Base-by-base conservation (phyloP, 2,113 vertebrate genomes). In the Misgurnus mizolepis region DNA sequence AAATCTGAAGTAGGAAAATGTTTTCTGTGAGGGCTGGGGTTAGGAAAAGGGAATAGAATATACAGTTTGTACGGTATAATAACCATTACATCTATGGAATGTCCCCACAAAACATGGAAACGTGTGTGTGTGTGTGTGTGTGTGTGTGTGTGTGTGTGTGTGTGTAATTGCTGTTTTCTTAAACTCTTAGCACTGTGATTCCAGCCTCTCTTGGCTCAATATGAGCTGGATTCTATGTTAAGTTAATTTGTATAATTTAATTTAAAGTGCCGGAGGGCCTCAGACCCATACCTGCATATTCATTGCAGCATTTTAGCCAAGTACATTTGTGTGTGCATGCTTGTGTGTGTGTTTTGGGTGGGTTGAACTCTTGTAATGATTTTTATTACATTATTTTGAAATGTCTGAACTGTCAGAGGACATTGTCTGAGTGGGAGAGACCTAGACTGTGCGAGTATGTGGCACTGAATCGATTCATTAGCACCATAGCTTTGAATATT, bases 221-320 rank as follows among this genome's bases (percentile, higher is more conserved):
- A 49, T 75, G 56, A 22, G 73, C 73, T 75, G 58, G 18, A 64
- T 75, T 75, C 58, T 49, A n/a, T 78, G 50, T 67, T 67, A 67
- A 67, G 65, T 78, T 78, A 62, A 49, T 78, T 67, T 65, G 82
- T 78, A 62, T 58, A 61, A 18, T 34, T 60, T 22, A 41, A 61
- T 56, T 89, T 82, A 88, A 95, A 94, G 93, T 95, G 94, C 62
- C 95, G 89, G 84, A 93, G 93, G 73, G 47, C 11, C 10, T 77
- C 17, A 41, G 62, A 49, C 45, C 62, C 62, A 94, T 95, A 94
- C 94, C 94, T 95, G 53, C 68, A 75, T 12, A 74, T 34, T 68
- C 55, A 53, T 34, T 56, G 18, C 15, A 56, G 56, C 2, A 0
- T 56, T 53, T 22, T 22, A 3, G 15, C 4, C 27, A 34, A 34